A percentile compares a stretch with the other conserved stretches of the same genome.
Conservation (phyloP, 2,797 vertebrate species). For the Poecilia velifera region DNA sequence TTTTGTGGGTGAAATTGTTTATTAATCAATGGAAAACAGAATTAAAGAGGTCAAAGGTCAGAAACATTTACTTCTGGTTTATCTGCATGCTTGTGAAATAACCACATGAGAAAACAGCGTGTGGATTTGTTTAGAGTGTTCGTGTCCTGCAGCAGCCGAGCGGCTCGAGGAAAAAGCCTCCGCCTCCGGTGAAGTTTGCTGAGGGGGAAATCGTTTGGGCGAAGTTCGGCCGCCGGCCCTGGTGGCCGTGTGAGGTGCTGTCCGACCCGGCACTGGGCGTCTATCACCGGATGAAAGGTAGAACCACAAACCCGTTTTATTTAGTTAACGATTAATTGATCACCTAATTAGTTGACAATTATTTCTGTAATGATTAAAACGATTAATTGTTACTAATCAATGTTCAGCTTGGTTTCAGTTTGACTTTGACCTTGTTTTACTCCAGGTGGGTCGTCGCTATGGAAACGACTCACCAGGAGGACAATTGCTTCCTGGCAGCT, state of each 20-base stretch:
- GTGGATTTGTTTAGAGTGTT: not conserved
- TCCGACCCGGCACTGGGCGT: constrained; percentile 85
- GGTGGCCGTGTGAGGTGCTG: constrained; percentile 96
- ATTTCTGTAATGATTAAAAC: no score
- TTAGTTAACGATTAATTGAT: no score
- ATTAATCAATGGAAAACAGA: not conserved
- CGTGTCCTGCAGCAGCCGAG: constrained; percentile 62
- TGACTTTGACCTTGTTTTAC: no score
- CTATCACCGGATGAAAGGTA: constrained; percentile 95
- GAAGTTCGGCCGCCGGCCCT: constrained; percentile 94
- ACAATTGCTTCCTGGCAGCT: no score
- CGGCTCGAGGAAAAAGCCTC: constrained; percentile 79
- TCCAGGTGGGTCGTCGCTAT: no score
- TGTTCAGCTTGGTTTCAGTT: no score
- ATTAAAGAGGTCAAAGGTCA: constrained; percentile 2
- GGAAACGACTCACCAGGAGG: no score
- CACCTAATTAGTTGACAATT: no score
- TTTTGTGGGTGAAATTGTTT: not conserved
- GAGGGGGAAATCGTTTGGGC: constrained; percentile 96
- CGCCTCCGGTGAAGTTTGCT: constrained; percentile 88
- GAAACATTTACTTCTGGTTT: not conserved
- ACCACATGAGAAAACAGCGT: not conserved
- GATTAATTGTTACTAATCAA: no score
- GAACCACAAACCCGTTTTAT: no score
- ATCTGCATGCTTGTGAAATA: not conserved